phyloP scores from a whole-genome alignment of 2,888 invertebrate genomes.

The Exephanes ischioxanthus region DNA sequence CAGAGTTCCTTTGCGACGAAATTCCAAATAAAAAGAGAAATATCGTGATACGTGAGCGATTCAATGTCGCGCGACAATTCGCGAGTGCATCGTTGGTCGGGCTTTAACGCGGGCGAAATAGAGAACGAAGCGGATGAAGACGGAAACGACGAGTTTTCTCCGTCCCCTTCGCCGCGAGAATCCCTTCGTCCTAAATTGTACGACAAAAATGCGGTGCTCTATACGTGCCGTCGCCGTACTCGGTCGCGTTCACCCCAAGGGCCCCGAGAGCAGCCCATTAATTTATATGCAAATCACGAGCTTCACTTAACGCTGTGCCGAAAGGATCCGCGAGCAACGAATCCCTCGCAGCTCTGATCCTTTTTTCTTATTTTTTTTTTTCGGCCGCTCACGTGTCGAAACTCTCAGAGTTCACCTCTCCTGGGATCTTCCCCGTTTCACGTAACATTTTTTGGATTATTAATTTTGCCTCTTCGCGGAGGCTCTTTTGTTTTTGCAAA shows the following conservation, averaged over 20 bases:
- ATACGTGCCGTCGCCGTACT: slow-evolving; percentile 28
- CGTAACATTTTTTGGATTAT: slow-evolving; percentile 25
- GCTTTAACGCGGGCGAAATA: neutral
- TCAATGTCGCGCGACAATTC: neutral
- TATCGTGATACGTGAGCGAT: neutral
- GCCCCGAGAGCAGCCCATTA: slow-evolving; percentile 40
- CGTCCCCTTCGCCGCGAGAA: neutral
- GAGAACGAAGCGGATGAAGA: neutral
- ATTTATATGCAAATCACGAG: slow-evolving; percentile 64
- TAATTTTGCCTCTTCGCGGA: neutral
- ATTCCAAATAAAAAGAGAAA: neutral
- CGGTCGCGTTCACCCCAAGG: slow-evolving; percentile 4
- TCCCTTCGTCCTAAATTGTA: neutral
- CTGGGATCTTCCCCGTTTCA: neutral
- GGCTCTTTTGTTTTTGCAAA: neutral
- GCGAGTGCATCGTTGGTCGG: neutral
- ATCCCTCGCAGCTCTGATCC: slow-evolving; percentile 22
- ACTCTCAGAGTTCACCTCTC: slow-evolving; percentile 23
- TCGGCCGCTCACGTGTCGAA: slow-evolving; percentile 12
- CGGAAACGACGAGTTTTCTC: neutral
- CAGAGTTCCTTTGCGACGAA: neutral
- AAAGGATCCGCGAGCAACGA: slow-evolving; percentile 39
- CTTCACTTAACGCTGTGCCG: slow-evolving; percentile 50
- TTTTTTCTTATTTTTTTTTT: slow-evolving; percentile 30
- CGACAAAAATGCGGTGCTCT: slow-evolving; percentile 23